These are phyloP conservation scores for Mylabris sibirica DNA, from an alignment of 2,888 invertebrate genomes.

Conservation along the genomic window DNA sequence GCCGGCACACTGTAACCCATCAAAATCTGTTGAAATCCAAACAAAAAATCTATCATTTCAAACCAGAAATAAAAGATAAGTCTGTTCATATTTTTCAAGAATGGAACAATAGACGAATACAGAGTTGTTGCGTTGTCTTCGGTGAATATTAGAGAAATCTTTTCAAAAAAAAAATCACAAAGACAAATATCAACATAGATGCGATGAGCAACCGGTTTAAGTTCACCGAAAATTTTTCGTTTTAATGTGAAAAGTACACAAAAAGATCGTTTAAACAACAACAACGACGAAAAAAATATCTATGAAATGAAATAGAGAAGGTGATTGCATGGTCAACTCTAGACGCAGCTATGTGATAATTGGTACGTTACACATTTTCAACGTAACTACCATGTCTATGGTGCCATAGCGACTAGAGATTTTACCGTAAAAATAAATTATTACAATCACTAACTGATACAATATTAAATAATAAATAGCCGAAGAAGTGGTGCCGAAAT, in stretches of 20 bases:
- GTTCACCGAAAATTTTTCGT: slow-evolving; percentile 55
- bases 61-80: background rate
- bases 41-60: background rate
- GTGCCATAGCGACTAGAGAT: slow-evolving; percentile 37
- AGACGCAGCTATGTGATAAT: slow-evolving; percentile 57
- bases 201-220: slow-evolving; percentile 53
- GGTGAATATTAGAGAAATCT: slow-evolving; percentile 20
- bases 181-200: slow-evolving; percentile 43
- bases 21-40: slow-evolving; percentile 5
- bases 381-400: slow-evolving; percentile 50
- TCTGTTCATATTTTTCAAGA: background rate
- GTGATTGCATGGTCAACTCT: slow-evolving; percentile 52
- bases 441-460: slow-evolving; percentile 18
- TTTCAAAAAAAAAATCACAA: slow-evolving; percentile 48
- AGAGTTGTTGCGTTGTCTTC: slow-evolving; percentile 47
- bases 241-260: slow-evolving; percentile 59
- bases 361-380: slow-evolving; percentile 52
- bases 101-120: slow-evolving; percentile 19
- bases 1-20: background rate
- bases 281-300: background rate
- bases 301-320: slow-evolving; percentile 44
- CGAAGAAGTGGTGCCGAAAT: background rate
- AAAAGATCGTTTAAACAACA: slow-evolving; percentile 40
- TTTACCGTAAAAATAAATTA: slow-evolving; percentile 37
- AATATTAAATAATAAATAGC: background rate